Conservation (phyloP, 2,888 invertebrate species). For the Lordiphosa fenestrarum region DNA sequence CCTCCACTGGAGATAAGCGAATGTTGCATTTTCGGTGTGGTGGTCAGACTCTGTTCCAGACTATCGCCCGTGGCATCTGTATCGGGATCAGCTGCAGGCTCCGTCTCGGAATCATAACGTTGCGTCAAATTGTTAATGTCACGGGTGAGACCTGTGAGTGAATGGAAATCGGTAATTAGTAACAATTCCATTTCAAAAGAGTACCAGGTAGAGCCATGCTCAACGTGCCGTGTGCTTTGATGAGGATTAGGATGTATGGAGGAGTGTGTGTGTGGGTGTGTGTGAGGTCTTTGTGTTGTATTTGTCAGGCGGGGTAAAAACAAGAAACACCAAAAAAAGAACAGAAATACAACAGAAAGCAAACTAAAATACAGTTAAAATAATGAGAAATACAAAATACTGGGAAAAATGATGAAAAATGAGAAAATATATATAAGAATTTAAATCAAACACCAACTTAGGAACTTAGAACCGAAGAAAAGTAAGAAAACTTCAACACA, state of each 20-base stretch:
- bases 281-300: constrained; percentile 17
- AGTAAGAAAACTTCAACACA: not conserved
- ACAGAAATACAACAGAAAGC: not conserved
- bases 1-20: constrained; percentile 77
- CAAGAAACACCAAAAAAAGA: constrained; percentile 17
- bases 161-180: not conserved
- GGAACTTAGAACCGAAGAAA: not conserved
- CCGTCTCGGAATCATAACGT: constrained; percentile 81
- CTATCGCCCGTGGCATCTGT: constrained; percentile 87
- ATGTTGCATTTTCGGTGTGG: constrained; percentile 80
- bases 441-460: no score
- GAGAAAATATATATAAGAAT: not conserved
- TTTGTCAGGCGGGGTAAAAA: constrained; percentile 21
- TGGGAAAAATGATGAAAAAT: not conserved
- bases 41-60: constrained; percentile 73
- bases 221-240: constrained; percentile 31
- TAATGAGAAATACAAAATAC: not conserved
- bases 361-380: not conserved
- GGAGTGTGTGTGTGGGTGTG: constrained; percentile 9
- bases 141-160: constrained; percentile 76
- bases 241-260: constrained; percentile 13
- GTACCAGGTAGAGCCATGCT: constrained; percentile 7
- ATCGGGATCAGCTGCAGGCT: constrained; percentile 84
- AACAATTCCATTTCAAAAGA: fast-evolving
- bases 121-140: constrained; percentile 78